Evolutionary conservation across 2,797 vertebrate genomes (phyloP).

Genomic region (Melanotaenia trifasciata): DNA sequence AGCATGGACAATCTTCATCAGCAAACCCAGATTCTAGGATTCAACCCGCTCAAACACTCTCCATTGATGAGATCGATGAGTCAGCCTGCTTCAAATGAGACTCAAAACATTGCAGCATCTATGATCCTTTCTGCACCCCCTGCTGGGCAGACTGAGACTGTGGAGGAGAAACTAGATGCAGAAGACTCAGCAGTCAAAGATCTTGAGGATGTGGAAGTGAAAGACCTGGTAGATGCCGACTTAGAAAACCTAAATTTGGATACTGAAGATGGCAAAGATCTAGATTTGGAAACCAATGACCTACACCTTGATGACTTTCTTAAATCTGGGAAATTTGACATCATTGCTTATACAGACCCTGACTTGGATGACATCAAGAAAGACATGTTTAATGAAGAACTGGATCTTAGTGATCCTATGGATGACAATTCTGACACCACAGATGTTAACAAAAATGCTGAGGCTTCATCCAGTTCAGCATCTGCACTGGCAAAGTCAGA

Average conservation of each 20-base stretch:
- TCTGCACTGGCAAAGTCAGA: conserved; percentile 80
- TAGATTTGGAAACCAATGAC: conserved; percentile 97
- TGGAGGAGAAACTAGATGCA: conserved; percentile 93
- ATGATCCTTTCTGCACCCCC: conserved; percentile 76
- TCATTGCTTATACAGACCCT: conserved; percentile 98
- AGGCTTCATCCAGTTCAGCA: conserved; percentile 75
- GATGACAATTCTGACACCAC: conserved; percentile 87
- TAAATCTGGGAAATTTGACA: conserved; percentile 96
- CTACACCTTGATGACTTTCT: conserved; percentile 97
- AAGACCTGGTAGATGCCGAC: conserved; percentile 97
- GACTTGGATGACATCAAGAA: conserved; percentile 96
- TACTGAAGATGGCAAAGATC: conserved; percentile 94
- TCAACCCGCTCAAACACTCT: conserved; percentile 79
- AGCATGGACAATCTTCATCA: conserved; percentile 89
- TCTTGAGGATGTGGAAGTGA: conserved; percentile 96
- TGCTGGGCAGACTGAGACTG: conserved; percentile 74
- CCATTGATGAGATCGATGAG: conserved; percentile 87
- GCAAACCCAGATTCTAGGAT: conserved; percentile 82
- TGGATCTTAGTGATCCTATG: conserved; percentile 94
- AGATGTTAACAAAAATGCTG: conserved; percentile 78
- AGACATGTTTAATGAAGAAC: conserved; percentile 95
- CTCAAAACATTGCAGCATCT: conserved; percentile 82
- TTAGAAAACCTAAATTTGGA: conserved; percentile 97
- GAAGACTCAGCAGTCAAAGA: conserved; percentile 97
- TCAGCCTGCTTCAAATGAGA: conserved; percentile 86